A percentile compares a stretch with the other conserved stretches of the same genome.
phyloP scores from a whole-genome alignment of 2,113 vertebrate genomes.

The Thamnaconus septentrionalis region DNA sequence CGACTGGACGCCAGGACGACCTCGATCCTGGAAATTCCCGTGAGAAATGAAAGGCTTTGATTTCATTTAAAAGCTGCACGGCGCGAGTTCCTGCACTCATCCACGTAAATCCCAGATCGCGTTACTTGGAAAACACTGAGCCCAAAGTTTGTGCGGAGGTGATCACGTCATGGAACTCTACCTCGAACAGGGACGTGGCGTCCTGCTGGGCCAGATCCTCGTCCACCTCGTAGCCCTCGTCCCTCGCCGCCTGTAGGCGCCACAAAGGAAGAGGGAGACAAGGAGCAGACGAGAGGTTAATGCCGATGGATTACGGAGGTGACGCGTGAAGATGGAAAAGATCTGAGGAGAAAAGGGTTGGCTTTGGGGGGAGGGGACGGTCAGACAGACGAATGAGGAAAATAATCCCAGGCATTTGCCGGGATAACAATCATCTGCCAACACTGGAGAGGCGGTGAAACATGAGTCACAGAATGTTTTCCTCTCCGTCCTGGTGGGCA shows the following conservation, averaged over 20 bases:
- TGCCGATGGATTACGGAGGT: slow-evolving; percentile 4
- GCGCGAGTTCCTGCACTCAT: slow-evolving; percentile 14
- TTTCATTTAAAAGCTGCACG: no score
- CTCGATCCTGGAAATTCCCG: no score
- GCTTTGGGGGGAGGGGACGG: background rate
- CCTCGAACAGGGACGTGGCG: slow-evolving; percentile 74
- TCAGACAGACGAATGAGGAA: slow-evolving; percentile 19
- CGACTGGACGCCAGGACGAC: no score
- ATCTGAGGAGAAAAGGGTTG: background rate
- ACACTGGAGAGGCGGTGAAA: slow-evolving; percentile 9
- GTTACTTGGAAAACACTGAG: slow-evolving; percentile 3
- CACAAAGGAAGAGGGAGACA: background rate
- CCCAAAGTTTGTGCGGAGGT: background rate
- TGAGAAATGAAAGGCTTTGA: no score
- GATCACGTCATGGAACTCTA: slow-evolving; percentile 26
- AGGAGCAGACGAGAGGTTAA: background rate
- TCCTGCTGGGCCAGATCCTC: slow-evolving; percentile 75
- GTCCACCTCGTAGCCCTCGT: slow-evolving; percentile 78
- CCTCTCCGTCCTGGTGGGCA: slow-evolving; percentile 26
- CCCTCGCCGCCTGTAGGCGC: slow-evolving; percentile 68
- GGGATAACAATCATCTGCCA: slow-evolving; percentile 39
- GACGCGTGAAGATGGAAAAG: slow-evolving; percentile 1
- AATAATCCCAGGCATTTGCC: slow-evolving; percentile 23
- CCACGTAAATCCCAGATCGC: slow-evolving; percentile 15
- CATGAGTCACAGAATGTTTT: slow-evolving; percentile 48